These are phyloP conservation scores for Capreolus pygargus DNA, from an alignment of 2,113 vertebrate species.

Conservation along the genomic window DNA sequence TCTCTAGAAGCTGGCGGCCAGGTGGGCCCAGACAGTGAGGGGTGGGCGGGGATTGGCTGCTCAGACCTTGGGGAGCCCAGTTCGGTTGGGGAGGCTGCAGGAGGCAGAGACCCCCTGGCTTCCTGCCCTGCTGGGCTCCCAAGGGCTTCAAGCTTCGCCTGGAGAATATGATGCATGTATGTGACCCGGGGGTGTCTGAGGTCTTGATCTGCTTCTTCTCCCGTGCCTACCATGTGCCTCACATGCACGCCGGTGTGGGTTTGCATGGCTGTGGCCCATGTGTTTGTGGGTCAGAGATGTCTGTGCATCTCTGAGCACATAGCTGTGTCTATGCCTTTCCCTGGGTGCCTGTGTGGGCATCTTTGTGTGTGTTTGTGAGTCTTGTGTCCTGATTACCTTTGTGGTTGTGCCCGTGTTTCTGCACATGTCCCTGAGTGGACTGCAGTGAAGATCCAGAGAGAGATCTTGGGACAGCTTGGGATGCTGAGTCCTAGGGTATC, in stretches of 20 bases:
- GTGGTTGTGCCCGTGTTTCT: neutral
- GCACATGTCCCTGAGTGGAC: neutral
- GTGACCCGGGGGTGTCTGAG: neutral
- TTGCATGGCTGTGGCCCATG: neutral
- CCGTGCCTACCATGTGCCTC: rapidly evolving
- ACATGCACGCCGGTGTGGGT: neutral
- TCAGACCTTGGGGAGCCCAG: neutral
- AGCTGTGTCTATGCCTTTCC: neutral
- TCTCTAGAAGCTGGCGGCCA: neutral
- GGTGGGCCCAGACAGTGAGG: neutral
- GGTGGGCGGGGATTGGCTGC: neutral
- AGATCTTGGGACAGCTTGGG: neutral
- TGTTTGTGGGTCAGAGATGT: neutral
- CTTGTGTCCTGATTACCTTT: neutral
- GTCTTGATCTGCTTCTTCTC: neutral
- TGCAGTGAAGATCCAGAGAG: neutral
- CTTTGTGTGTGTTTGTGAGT: neutral
- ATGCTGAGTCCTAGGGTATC: conserved; percentile 26
- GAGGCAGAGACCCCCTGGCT: neutral
- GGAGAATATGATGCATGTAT: neutral
- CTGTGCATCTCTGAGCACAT: neutral
- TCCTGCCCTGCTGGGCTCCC: neutral
- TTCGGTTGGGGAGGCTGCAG: neutral
- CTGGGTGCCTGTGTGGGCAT: neutral
- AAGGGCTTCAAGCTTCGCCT: neutral